Percentiles rank a stretch among this genome's conserved stretches.
Evolutionary conservation across 2,797 vertebrate genomes (phyloP).

Genomic region (Pseudochaenichthys georgianus): DNA sequence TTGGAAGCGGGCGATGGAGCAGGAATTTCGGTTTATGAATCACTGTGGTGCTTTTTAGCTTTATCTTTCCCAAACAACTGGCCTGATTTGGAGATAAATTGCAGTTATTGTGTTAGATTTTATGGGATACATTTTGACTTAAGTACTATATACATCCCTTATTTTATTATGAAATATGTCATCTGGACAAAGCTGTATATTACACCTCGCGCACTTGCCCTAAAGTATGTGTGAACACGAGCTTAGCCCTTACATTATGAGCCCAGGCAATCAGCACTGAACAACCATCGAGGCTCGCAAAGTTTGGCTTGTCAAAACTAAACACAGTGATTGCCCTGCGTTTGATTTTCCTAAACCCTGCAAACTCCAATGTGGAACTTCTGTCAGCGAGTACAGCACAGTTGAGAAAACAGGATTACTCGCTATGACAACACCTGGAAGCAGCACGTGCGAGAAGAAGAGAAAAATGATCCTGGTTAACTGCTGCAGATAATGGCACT

Average conservation of each 20-base stretch:
- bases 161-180: constrained; percentile 19
- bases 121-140: background rate
- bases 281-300: constrained; percentile 30
- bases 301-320: constrained; percentile 63
- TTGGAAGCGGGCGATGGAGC: background rate
- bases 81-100: background rate
- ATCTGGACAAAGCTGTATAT: background rate
- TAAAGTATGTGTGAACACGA: constrained; percentile 27
- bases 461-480: constrained; percentile 69
- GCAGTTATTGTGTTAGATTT: background rate
- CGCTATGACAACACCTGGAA: constrained; percentile 76
- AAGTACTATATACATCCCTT: background rate
- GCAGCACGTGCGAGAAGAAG: constrained; percentile 63
- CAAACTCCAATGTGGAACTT: constrained; percentile 67
- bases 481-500: constrained; percentile 64
- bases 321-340: constrained; percentile 64
- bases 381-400: constrained; percentile 57
- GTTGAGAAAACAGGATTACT: constrained; percentile 81
- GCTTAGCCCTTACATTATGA: constrained; percentile 31
- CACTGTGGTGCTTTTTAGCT: constrained; percentile 2
- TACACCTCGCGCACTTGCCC: constrained; percentile 34
- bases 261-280: constrained; percentile 45
- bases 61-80: background rate
- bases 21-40: constrained; percentile 18
- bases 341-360: constrained; percentile 73